Conservation (phyloP, 2,113 vertebrate species). For the Sphaerodactylus townsendi region DNA sequence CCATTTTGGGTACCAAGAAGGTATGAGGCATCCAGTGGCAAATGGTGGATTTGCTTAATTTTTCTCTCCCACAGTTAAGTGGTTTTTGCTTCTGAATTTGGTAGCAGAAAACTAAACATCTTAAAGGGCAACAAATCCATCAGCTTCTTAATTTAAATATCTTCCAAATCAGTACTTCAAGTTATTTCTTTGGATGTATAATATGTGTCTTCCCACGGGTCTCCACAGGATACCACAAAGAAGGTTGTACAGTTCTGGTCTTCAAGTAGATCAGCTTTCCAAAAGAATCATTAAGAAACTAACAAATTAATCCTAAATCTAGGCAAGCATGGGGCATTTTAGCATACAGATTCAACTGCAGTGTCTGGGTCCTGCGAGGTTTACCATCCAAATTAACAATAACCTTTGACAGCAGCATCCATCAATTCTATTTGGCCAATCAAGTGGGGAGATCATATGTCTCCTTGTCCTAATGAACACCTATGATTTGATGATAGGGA, state of each 20-base stretch:
- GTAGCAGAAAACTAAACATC: neutral
- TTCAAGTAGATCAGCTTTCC: neutral
- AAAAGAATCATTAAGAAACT: conserved; percentile 1
- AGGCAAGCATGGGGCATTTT: conserved; percentile 10
- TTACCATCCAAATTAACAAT: conserved; percentile 45
- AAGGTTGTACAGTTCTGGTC: no score
- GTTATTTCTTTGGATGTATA: neutral
- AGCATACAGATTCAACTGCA: neutral
- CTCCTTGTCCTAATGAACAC: conserved; percentile 12
- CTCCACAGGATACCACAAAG: neutral
- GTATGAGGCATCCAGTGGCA: neutral
- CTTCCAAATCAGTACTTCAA: neutral
- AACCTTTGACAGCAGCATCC: conserved; percentile 27
- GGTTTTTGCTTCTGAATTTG: neutral
- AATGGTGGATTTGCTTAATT: neutral
- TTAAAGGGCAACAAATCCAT: neutral
- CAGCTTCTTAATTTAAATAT: no score
- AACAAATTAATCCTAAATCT: neutral
- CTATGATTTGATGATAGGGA: neutral
- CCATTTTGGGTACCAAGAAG: no score
- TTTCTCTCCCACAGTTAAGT: neutral
- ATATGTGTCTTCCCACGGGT: neutral
- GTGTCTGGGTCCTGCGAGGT: conserved; percentile 13
- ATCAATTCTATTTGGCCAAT: conserved; percentile 28
- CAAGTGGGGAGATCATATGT: neutral